Percentiles rank a stretch among this genome's conserved stretches.
These are phyloP conservation scores for Jordanella pulchra DNA, from an alignment of 2,797 vertebrate species.

Conservation along the genomic window DNA sequence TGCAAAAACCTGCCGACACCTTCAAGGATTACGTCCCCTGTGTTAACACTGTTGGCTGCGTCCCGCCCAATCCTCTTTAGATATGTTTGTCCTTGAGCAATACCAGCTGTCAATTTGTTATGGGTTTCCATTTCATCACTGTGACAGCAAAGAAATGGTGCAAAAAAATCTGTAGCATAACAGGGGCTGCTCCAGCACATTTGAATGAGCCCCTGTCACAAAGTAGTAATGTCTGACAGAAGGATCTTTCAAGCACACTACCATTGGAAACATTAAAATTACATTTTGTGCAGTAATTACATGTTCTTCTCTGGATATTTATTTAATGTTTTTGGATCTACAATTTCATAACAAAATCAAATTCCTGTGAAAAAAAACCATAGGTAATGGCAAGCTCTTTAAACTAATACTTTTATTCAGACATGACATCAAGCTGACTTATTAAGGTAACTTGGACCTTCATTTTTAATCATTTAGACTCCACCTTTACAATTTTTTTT, in stretches of 20 bases:
- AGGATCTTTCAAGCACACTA: conserved; percentile 11
- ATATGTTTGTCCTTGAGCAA: conserved; percentile 68
- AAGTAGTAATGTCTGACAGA: conserved; percentile 14
- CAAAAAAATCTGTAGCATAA: conserved; percentile 43
- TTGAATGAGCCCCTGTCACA: conserved; percentile 56
- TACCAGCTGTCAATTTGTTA: conserved; percentile 65
- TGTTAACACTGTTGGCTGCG: conserved; percentile 42
- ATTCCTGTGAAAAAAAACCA: conserved; percentile 17
- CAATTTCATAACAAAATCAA: conserved; percentile 7
- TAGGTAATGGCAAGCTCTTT: conserved; percentile 6
- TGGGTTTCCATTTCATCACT: conserved; percentile 64
- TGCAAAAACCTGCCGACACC: background rate
- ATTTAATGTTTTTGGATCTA: background rate
- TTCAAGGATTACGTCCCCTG: conserved; percentile 40
- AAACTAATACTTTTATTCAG: conserved; percentile 32
- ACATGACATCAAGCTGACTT: conserved; percentile 25
- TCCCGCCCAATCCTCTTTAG: conserved; percentile 55
- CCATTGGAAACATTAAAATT: conserved; percentile 11
- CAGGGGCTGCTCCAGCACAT: conserved; percentile 34
- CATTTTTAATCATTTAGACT: conserved; percentile 34
- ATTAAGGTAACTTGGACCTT: conserved; percentile 46
- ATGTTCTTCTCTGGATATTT: background rate
- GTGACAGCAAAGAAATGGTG: conserved; percentile 58
- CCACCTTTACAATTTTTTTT: conserved; percentile 30
- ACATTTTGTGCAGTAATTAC: background rate